Conservation (phyloP, 1,140 invertebrate genomes). For the Spodoptera litura region DNA sequence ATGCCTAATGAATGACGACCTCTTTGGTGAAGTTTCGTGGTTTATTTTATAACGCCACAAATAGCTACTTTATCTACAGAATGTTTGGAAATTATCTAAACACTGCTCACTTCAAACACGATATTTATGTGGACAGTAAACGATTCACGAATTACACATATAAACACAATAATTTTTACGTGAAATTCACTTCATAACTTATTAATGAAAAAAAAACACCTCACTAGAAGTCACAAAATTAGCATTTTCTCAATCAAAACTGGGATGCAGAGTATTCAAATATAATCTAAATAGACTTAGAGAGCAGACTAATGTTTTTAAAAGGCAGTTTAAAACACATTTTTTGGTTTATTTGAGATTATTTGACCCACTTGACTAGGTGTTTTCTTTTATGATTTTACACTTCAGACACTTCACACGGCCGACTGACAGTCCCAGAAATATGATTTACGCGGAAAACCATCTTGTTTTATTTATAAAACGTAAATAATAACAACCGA, state of each 20-base stretch:
- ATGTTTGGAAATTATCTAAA: constrained; percentile 43
- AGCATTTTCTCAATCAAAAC: constrained; percentile 18
- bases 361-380: constrained; percentile 46
- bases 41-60: constrained; percentile 44
- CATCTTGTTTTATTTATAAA: constrained; percentile 76
- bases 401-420: constrained; percentile 47
- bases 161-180: not conserved
- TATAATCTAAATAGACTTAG: not conserved
- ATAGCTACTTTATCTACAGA: constrained; percentile 30
- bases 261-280: constrained; percentile 4
- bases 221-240: constrained; percentile 6
- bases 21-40: not conserved
- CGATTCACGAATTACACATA: constrained; percentile 1
- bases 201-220: constrained; percentile 29
- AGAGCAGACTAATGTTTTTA: constrained; percentile 12
- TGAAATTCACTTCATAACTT: constrained; percentile 22
- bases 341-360: constrained; percentile 30
- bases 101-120: constrained; percentile 30
- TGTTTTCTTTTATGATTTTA: constrained; percentile 37
- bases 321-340: constrained; percentile 28
- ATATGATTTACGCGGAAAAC: constrained; percentile 47
- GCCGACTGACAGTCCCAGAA: constrained; percentile 37
- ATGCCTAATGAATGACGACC: constrained; percentile 9
- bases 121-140: constrained; percentile 12
- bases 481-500: constrained; percentile 57